Percentiles rank a stretch among this genome's conserved stretches.
phyloP scores from a whole-genome alignment of 1,140 invertebrate genomes.

The Pogonognathellus flavescens region DNA sequence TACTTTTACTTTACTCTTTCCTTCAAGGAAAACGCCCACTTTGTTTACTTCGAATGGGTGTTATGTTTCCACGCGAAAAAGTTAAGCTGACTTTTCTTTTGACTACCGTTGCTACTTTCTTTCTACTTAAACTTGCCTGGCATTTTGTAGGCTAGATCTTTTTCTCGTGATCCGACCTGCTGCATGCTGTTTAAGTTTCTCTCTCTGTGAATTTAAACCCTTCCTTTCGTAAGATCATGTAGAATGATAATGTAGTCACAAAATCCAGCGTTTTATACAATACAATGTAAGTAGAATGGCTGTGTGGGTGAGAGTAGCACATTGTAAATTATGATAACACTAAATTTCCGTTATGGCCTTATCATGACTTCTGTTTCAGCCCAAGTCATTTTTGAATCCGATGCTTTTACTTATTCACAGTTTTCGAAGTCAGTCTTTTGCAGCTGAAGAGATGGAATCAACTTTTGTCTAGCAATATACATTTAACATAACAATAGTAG shows the following conservation, averaged over 20 bases:
- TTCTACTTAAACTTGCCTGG: too few relatives aligned
- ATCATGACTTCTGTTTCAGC: slow-evolving; percentile 37
- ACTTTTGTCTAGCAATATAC: background rate
- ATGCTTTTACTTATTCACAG: background rate
- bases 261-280: background rate
- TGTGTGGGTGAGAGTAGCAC: slow-evolving; percentile 23
- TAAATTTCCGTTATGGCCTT: slow-evolving; percentile 44
- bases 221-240: too few relatives aligned
- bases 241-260: background rate
- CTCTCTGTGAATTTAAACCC: background rate
- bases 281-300: background rate
- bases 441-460: slow-evolving; percentile 19
- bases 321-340: slow-evolving; percentile 46
- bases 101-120: background rate
- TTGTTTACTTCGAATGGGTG: slow-evolving; percentile 30
- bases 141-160: too few relatives aligned
- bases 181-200: background rate
- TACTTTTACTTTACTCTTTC: slow-evolving; percentile 7
- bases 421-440: background rate
- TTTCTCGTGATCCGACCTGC: background rate
- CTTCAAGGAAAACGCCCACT: slow-evolving; percentile 12
- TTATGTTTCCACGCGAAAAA: slow-evolving; percentile 20
- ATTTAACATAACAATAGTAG: background rate
- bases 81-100: background rate
- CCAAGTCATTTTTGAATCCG: slow-evolving; percentile 48